Percentiles rank a stretch among this genome's conserved stretches.
Conservation (phyloP, 2,797 vertebrate genomes). For the Ispidina lecontei region DNA sequence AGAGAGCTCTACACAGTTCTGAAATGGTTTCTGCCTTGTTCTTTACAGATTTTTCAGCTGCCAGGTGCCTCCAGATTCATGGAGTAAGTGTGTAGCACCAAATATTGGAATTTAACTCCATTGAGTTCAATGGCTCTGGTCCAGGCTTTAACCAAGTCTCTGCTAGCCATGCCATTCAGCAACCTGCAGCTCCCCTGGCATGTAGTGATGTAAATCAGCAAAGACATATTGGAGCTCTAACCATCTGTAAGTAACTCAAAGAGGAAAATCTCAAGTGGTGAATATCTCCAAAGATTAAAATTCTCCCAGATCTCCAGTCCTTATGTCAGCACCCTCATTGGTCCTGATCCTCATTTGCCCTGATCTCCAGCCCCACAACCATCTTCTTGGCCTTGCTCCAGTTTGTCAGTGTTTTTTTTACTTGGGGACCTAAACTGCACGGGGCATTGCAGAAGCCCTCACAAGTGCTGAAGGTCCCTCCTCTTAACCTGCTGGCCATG, state of each 20-base stretch:
- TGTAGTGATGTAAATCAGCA: neutral
- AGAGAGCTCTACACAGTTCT: neutral
- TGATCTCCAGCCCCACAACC: neutral
- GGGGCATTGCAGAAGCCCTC: neutral
- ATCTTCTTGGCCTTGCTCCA: neutral
- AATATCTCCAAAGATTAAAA: neutral
- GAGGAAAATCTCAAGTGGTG: rapidly evolving
- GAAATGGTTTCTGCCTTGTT: neutral
- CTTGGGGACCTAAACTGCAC: neutral
- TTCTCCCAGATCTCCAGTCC: neutral
- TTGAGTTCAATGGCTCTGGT: neutral
- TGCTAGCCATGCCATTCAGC: neutral
- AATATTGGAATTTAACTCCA: neutral
- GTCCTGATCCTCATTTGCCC: neutral
- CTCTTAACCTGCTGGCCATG: neutral
- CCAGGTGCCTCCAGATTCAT: neutral
- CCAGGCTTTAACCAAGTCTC: neutral
- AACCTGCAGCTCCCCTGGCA: rapidly evolving
- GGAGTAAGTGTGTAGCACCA: neutral
- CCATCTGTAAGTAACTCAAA: neutral
- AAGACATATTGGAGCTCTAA: neutral
- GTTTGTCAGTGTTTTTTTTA: neutral
- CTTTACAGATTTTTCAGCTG: neutral
- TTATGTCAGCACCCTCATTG: neutral
- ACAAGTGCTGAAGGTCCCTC: neutral